Base-by-base conservation (phyloP, 1,140 invertebrate genomes). In the Chlorops oryzae region DNA sequence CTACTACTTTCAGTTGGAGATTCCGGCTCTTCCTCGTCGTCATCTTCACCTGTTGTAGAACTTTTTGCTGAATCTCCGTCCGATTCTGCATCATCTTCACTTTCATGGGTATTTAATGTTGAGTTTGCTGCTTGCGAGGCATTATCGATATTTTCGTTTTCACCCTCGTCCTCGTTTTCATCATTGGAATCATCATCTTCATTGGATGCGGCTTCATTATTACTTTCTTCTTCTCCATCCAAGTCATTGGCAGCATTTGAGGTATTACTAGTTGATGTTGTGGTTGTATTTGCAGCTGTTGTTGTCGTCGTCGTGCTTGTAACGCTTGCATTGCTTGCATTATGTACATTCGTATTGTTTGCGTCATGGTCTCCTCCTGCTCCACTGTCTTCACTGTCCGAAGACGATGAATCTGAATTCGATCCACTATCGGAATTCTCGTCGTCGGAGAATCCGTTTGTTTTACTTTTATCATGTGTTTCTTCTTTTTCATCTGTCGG, bases 231-330 rank as follows among this genome's bases (percentile, higher is more conserved):
- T 21, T 38, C 70, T 34, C 59, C 58, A 21, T 78, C 73, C 55
- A 75, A 74, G 20, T 76, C 74, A 18, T 70, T 73, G 35, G 73
- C 74, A 51, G 59, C 41, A 45, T 77, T 59, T 70, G 75, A 47
- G 67, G 72, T 50, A 54, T 50, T 54, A 13, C 46, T 54, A 35
- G 49, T 47, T 35, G 47, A 72, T 65, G 55, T 73, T 64, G 61
- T 51, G 20, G 32, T 38, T 3, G 22, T 51, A 15, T 22, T 38
- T 3, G 22, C 40, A 41, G 25, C 72, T 69, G 49, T 70, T 70
- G 64, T 73, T 64, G 27, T 73, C 68, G 47, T 73, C 71, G 60
- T 75, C 73, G 40, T 74, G 67, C 50, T 72, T 70, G 51, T 72
- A 54, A 37, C 57, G 40, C 38, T 44, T 56, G 45, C 44, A 59